Conservation (phyloP, 2,113 vertebrate species). For the Panthera uncia region DNA sequence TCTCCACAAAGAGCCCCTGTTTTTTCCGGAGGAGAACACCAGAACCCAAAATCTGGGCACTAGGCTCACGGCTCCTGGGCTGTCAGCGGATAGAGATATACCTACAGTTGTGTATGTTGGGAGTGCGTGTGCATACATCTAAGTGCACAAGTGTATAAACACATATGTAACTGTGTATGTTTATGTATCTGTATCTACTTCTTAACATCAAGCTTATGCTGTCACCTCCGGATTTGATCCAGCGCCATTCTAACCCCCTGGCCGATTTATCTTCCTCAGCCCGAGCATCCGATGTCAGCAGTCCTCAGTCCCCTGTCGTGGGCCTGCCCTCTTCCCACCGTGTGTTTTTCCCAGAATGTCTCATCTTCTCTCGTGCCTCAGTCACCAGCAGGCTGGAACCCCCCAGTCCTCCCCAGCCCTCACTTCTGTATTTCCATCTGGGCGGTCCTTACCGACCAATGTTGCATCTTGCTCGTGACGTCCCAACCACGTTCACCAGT, state of each 20-base stretch:
- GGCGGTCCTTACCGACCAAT: background rate
- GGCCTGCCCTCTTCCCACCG: background rate
- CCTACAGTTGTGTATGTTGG: accelerated
- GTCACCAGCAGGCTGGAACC: background rate
- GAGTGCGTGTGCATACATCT: background rate
- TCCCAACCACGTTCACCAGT: background rate
- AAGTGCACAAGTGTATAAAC: accelerated
- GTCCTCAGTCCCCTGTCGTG: background rate
- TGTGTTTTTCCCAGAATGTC: background rate
- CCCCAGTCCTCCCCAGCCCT: too few relatives aligned
- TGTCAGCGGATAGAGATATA: background rate
- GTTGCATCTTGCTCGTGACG: background rate
- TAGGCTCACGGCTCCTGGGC: background rate
- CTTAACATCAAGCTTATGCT: background rate
- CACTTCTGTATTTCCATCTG: accelerated
- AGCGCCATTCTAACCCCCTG: background rate
- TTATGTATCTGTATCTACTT: accelerated
- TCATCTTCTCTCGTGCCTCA: background rate
- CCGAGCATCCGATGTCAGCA: background rate
- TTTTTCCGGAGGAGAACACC: background rate
- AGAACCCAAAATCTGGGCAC: background rate
- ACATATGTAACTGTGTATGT: background rate
- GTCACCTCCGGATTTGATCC: background rate
- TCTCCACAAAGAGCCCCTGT: background rate
- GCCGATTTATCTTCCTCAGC: background rate